Percentiles rank a stretch among this genome's conserved stretches.
These are phyloP conservation scores for Pelodiscus sinensis DNA, from an alignment of 2,113 vertebrate species.

Conservation along the genomic window DNA sequence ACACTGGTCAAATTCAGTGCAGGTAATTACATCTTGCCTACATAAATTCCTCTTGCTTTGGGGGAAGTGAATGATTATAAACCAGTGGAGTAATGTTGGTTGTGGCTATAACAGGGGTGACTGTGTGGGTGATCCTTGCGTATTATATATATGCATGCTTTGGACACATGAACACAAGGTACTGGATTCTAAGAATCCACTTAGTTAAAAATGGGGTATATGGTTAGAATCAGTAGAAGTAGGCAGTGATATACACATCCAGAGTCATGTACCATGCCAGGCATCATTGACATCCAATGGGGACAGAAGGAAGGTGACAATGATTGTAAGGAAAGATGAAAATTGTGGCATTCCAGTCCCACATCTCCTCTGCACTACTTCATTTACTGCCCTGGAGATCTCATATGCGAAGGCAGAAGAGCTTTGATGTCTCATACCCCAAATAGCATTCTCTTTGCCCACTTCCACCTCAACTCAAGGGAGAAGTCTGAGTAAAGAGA, in stretches of 20 bases:
- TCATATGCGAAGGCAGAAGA: background rate
- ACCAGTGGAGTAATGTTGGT: background rate
- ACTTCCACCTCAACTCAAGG: background rate
- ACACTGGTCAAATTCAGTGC: background rate
- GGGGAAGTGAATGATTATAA: background rate
- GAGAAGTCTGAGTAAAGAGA: background rate
- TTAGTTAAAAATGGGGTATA: background rate
- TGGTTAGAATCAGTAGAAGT: background rate
- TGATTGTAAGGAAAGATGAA: background rate
- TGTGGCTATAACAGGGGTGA: background rate
- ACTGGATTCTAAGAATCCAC: background rate
- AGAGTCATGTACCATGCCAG: background rate
- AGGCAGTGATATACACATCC: background rate
- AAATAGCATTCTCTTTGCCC: accelerated
- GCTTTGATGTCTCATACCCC: no score
- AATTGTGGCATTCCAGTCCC: background rate
- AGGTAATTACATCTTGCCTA: background rate
- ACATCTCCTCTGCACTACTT: background rate
- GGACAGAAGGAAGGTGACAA: background rate
- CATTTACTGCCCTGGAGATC: background rate
- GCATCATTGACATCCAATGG: background rate
- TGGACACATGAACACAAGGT: background rate
- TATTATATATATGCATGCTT: background rate
- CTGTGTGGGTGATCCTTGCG: background rate
- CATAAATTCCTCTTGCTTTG: background rate